Evolutionary conservation across 1,140 invertebrate genomes (phyloP), one percentile per base, ranked within the genome.

Genomic region (Saccostrea cuccullata): DNA sequence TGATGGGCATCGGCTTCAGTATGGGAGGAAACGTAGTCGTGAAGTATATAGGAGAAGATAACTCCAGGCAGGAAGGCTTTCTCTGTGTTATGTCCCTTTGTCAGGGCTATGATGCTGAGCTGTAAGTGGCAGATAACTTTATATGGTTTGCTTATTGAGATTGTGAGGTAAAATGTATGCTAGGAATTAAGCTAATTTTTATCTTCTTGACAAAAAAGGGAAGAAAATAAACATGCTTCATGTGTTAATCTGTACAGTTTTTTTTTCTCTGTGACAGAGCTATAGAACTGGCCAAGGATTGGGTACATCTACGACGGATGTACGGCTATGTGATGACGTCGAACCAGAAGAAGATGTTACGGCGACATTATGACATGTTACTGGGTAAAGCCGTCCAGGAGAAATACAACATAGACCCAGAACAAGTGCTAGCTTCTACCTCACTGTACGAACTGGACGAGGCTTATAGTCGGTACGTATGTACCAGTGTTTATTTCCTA

Each of bases 241-340:
- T 47, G 47, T 47, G 5, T 8, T 8, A 47, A 8, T 9, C 6
- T 6, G 5, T 47, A 9, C 30, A 30, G 2, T 82, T 82, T 11
- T 20, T 5, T 82, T 17, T 47, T 47, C 4, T 6, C 15, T 82
- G 0, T 82, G 9, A 83, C 90, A 98, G 97, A 91, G 97, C 97
- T 47, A 97, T 97, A 90, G 97, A 97, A 85, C 96, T 96, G 92
- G 95, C 98, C 84, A 94, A 98, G 20, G 97, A 98, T 91, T 98
- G 98, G 98, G 96, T 97, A 92, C 97, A 98, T 92, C 97, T 98
- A 93, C 93, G 98, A 36, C 30, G 98, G 0, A 96, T 98, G 91
- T 99, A 99, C 94, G 95, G 98, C n/a, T 98, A 98, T 93, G 96
- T 98, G 60, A 98, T 99, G 97, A 98, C 98, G 0, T 97, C 98